Base-by-base conservation (phyloP, 1,140 invertebrate genomes). In the Zaprionus vittiger region DNA sequence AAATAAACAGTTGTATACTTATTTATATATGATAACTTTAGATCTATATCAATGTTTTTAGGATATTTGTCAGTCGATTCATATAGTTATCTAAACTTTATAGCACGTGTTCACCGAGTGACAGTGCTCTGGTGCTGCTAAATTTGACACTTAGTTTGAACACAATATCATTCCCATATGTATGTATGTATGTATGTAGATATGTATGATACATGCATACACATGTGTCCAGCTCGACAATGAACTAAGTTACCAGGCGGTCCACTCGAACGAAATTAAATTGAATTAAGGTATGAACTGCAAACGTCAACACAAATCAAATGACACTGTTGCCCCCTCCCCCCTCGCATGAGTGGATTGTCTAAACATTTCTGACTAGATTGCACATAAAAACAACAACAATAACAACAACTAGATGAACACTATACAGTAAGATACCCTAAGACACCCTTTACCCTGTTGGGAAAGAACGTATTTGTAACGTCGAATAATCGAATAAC, bases 261-360 rank as follows among this genome's bases (percentile, higher is more conserved):
- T 38, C 41, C 41, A 26, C 11, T 64, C 37, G 31, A 44, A 38
- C 52, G 66, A 77, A 86, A 76, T 90, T 87, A 84, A 87, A 87
- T 87, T 87, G 81, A 87, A 87, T 87, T 87, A 87, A 87, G 73
- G 74, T 84, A 81, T 72, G 56, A 75, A 87, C 73, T 90, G 85
- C 83, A 87, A 87, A 71, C 83, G 83, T 87, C 78, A 84, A 81
- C 84, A 75, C 81, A 84, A 87, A 89, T 84, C 81, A 89, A 87
- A 89, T 90, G 72, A 84, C 78, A 90, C 78, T 74, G 68, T 84
- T 79, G 62, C 28, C 20, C 20, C 38, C 64, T 15, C 7, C 17
- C 41, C 55, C n/a, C 6, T 64, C 67, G 71, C 26, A 31, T 31
- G 2, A 55, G 55, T 64, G 41, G 26, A 26, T 38, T 24, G 7